Evolutionary conservation across 2,113 vertebrate species (phyloP).

Genomic region (Ariopsis seemanni): DNA sequence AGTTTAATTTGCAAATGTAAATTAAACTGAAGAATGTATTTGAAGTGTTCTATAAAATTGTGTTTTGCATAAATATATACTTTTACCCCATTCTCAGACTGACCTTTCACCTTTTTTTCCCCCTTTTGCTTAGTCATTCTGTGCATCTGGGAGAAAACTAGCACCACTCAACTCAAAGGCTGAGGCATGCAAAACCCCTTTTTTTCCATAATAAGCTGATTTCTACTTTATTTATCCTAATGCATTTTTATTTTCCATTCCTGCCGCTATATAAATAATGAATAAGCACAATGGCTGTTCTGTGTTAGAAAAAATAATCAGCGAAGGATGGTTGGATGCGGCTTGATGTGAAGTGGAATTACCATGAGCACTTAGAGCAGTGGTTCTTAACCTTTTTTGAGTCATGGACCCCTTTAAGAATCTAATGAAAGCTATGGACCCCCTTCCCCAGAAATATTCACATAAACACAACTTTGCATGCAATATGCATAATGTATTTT

Average conservation of each 20-base stretch:
- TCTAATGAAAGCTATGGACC: too few relatives aligned
- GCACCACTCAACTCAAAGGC: background rate
- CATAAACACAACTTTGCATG: too few relatives aligned
- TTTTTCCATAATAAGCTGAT: background rate
- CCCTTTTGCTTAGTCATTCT: background rate
- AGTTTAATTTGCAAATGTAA: too few relatives aligned
- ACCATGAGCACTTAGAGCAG: too few relatives aligned
- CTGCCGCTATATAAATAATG: background rate
- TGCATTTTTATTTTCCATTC: background rate
- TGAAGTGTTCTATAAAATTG: background rate
- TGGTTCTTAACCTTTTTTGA: too few relatives aligned
- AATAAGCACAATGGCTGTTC: background rate
- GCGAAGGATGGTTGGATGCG: too few relatives aligned
- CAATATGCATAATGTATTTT: too few relatives aligned
- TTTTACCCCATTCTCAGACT: background rate
- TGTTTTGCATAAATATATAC: background rate
- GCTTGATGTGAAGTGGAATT: too few relatives aligned
- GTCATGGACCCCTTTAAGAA: too few relatives aligned
- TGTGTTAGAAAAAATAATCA: too few relatives aligned
- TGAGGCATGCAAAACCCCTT: background rate
- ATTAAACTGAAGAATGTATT: too few relatives aligned
- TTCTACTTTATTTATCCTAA: background rate
- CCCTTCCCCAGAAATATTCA: too few relatives aligned
- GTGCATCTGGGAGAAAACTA: background rate
- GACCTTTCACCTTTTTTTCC: background rate